Evolutionary conservation across 2,113 vertebrate species (phyloP).

Genomic region (mouse (Mus musculus)): DNA sequence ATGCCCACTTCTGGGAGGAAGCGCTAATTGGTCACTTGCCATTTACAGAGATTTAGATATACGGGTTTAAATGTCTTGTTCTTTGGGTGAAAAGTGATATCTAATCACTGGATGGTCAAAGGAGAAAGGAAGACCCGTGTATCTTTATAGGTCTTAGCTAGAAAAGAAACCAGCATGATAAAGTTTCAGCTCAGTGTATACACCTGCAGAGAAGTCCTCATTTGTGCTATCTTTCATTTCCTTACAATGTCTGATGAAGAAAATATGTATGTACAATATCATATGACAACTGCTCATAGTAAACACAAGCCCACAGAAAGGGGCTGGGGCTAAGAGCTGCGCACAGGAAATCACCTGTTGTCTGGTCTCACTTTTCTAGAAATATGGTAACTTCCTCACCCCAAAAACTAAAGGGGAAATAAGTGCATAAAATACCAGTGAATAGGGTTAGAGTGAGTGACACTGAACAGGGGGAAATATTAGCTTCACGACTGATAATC

Average conservation of each 20-base stretch:
- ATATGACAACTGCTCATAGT: neutral
- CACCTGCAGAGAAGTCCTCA: neutral
- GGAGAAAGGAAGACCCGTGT: neutral
- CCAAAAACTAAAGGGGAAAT: neutral
- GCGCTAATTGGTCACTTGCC: neutral
- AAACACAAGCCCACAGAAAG: slow-evolving; percentile 3
- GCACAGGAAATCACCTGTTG: neutral
- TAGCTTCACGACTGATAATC: neutral
- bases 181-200: neutral
- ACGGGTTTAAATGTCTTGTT: neutral
- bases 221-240: neutral
- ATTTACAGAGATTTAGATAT: neutral
- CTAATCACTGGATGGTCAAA: neutral
- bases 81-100: neutral
- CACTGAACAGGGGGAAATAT: neutral
- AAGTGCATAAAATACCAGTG: neutral
- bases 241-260: neutral
- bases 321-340: neutral
- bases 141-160: neutral
- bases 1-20: neutral
- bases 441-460: neutral
- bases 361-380: neutral
- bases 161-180: neutral
- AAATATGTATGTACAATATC: neutral
- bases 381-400: neutral